phyloP scores from a whole-genome alignment of 2,797 vertebrate genomes.

The Lacerta agilis region DNA sequence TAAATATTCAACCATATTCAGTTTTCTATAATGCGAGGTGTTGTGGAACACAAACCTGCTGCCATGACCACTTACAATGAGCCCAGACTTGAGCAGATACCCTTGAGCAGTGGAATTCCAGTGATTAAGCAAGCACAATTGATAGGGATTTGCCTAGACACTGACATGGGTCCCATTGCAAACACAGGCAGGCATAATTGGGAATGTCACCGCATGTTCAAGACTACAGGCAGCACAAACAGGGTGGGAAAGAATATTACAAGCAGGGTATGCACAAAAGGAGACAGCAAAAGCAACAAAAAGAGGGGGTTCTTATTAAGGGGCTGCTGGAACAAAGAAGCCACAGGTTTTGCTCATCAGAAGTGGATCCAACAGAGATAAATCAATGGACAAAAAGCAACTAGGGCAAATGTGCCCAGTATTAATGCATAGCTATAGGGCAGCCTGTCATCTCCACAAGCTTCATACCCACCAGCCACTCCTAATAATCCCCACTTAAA shows the following conservation, averaged over 20 bases:
- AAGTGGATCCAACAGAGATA: background rate
- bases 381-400: background rate
- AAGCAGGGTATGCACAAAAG: background rate
- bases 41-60: background rate
- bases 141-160: background rate
- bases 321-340: background rate
- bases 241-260: background rate
- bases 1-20: background rate
- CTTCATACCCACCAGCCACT: background rate
- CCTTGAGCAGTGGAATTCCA: background rate
- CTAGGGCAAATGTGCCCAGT: background rate
- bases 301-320: background rate
- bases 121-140: background rate
- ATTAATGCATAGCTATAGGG: background rate
- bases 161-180: background rate
- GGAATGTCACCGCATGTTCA: background rate
- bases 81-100: background rate
- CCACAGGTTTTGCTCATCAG: background rate
- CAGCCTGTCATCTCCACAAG: background rate
- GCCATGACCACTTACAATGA: background rate
- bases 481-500: constrained; percentile 31
- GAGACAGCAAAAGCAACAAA: background rate
- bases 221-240: background rate
- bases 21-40: background rate
- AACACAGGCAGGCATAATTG: background rate